Conservation (phyloP, 2,113 vertebrate genomes). For the Amphilophus citrinellus region DNA sequence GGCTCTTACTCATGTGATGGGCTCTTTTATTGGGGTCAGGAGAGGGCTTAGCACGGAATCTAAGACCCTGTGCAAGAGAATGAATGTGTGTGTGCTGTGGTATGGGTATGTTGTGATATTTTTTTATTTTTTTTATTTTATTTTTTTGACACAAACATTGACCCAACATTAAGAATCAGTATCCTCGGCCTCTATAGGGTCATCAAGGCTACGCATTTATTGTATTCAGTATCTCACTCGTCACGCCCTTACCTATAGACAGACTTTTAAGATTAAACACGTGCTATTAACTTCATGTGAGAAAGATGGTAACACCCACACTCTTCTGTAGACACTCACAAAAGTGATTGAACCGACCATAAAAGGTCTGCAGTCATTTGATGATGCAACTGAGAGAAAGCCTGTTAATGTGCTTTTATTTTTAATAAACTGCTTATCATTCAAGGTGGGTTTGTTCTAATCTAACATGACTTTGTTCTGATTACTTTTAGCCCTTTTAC, state of each 20-base stretch:
- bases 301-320: conserved; percentile 22
- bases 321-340: neutral
- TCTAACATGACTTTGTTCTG: conserved; percentile 24
- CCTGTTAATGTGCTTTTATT: conserved; percentile 36
- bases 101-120: neutral
- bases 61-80: neutral
- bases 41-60: conserved; percentile 35
- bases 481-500: neutral
- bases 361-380: conserved; percentile 59
- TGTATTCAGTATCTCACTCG: conserved; percentile 24
- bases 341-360: conserved; percentile 36
- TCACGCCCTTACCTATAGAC: conserved; percentile 1
- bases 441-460: neutral
- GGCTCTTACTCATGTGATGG: conserved; percentile 67
- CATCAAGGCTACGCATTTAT: conserved; percentile 39
- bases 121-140: neutral
- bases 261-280: conserved; percentile 15
- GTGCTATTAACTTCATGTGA: conserved; percentile 19
- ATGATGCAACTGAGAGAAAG: conserved; percentile 68
- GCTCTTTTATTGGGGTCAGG: conserved; percentile 73
- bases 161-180: conserved; percentile 38
- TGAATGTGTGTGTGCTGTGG: conserved; percentile 1
- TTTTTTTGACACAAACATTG: conserved; percentile 34
- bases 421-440: neutral
- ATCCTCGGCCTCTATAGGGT: neutral